Conservation (phyloP, 2,797 vertebrate species). For the Chaetophractus vellerosus region DNA sequence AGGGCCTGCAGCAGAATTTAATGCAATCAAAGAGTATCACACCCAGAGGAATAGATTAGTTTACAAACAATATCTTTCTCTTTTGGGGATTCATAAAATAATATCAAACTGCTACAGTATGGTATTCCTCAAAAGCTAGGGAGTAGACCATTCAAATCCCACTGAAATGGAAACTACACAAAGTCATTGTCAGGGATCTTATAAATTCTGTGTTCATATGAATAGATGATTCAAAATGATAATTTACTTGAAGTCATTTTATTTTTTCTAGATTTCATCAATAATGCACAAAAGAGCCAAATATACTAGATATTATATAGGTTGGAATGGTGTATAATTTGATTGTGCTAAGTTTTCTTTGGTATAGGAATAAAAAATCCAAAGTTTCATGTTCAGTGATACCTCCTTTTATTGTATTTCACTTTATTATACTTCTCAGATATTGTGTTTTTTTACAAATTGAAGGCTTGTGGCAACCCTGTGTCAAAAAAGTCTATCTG, state of each 20-base stretch:
- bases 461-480: no score
- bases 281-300: slow-evolving; percentile 22
- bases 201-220: slow-evolving; percentile 8
- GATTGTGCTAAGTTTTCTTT: slow-evolving; percentile 36
- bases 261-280: slow-evolving; percentile 42
- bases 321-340: slow-evolving; percentile 54
- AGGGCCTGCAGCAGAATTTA: no score
- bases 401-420: no score
- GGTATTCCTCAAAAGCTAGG: not conserved
- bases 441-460: no score
- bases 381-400: not conserved
- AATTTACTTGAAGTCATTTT: not conserved
- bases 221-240: slow-evolving; percentile 14
- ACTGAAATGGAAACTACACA: slow-evolving; percentile 17
- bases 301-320: not conserved
- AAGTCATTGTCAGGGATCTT: slow-evolving; percentile 17
- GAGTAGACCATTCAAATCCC: not conserved
- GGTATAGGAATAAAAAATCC: slow-evolving; percentile 15
- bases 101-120: no score
- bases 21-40: no score
- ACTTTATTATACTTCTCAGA: no score
- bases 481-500: not conserved
- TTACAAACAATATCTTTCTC: no score
- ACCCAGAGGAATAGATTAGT: no score
- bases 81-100: no score